phyloP scores from a whole-genome alignment of 2,113 vertebrate species.

The Todiramphus chloris region DNA sequence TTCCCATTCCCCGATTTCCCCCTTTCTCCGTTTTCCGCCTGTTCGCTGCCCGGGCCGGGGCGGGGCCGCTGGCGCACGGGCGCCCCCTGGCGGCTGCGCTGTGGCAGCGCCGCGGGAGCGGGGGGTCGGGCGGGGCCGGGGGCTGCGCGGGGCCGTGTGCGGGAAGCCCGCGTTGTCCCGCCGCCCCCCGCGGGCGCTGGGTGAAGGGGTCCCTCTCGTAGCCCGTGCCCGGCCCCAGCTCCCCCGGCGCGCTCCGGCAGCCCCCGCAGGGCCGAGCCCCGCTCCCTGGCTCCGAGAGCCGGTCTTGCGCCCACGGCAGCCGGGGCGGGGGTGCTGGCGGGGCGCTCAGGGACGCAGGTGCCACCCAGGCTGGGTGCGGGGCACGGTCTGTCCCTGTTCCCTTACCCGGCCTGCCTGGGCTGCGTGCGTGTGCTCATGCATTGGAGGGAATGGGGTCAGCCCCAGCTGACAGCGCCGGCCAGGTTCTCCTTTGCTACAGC shows the following conservation, averaged over 20 bases:
- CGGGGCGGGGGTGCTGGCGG: too few relatives aligned
- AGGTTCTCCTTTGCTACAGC: background rate
- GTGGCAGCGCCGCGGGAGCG: background rate
- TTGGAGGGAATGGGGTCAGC: rapidly evolving
- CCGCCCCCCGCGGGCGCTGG: rapidly evolving
- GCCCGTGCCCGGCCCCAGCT: background rate
- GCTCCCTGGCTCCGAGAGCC: background rate
- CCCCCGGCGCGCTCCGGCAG: too few relatives aligned
- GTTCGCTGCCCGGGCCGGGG: too few relatives aligned
- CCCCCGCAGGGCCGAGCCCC: background rate
- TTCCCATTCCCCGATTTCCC: too few relatives aligned
- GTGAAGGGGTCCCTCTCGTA: background rate
- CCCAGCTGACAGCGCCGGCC: too few relatives aligned
- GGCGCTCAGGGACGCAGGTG: background rate
- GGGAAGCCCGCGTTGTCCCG: background rate
- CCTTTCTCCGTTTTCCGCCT: too few relatives aligned
- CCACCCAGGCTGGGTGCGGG: background rate
- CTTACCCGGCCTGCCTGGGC: background rate
- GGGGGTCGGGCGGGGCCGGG: background rate
- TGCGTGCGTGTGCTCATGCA: rapidly evolving
- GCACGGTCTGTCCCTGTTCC: background rate
- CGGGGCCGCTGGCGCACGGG: too few relatives aligned
- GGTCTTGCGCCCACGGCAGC: background rate
- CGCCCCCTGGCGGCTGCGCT: too few relatives aligned
- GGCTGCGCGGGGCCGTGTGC: background rate